These are phyloP conservation scores for Liodrosophila aerea DNA, from an alignment of 2,888 invertebrate genomes.

Conservation along the genomic window DNA sequence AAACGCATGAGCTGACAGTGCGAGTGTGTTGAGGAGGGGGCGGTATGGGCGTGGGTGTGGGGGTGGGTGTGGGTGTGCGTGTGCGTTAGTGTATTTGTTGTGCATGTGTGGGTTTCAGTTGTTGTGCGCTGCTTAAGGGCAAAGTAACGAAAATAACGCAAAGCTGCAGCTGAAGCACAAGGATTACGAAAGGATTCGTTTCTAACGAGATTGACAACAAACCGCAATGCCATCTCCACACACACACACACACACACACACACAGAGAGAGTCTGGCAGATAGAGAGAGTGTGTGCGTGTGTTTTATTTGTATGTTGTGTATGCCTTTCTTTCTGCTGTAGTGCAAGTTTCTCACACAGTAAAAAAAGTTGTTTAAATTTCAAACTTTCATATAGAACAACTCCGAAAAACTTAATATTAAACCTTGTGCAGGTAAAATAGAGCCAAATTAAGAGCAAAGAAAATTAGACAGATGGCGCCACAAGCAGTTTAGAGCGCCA, in stretches of 20 bases:
- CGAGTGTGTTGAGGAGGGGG: constrained; percentile 3
- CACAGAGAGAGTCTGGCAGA: constrained; percentile 1
- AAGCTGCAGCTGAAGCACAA: constrained; percentile 74
- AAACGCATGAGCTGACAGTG: constrained; percentile 62
- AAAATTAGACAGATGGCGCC: too few relatives aligned
- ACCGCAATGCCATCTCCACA: constrained; percentile 59
- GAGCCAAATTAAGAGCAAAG: too few relatives aligned
- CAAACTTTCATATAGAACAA: too few relatives aligned
- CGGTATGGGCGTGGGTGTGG: not conserved
- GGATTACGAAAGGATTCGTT: constrained; percentile 76
- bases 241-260: constrained; percentile 6
- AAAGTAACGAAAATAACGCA: constrained; percentile 62
- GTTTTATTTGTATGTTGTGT: constrained; percentile 53
- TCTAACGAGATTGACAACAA: constrained; percentile 77
- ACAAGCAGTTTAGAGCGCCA: too few relatives aligned
- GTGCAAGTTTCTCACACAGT: too few relatives aligned
- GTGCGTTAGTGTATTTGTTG: not conserved
- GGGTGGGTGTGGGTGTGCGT: not conserved
- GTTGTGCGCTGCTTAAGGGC: constrained; percentile 49
- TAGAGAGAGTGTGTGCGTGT: constrained; percentile 37
- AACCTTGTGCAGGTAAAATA: too few relatives aligned
- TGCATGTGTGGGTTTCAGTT: constrained; percentile 22
- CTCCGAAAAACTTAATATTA: too few relatives aligned
- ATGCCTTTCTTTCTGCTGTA: constrained; percentile 8
- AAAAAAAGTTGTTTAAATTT: too few relatives aligned